Evolutionary conservation across 2,113 vertebrate genomes (phyloP).

Genomic region (Myrmecobius fasciatus): DNA sequence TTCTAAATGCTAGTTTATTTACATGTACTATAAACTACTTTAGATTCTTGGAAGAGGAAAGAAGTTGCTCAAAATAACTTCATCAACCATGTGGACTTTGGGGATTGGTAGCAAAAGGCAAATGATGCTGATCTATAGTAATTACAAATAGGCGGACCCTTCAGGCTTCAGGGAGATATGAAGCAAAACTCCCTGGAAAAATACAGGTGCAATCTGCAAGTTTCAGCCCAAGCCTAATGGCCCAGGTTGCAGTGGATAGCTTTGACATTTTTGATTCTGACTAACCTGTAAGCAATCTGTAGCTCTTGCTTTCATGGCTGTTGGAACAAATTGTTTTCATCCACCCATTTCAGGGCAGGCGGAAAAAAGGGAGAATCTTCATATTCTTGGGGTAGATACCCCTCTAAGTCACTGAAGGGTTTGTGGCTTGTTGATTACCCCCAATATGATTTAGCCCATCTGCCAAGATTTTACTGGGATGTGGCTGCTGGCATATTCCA

Average conservation of each 20-base stretch:
- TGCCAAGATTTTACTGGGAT: neutral
- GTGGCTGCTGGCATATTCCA: neutral
- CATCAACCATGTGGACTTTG: neutral
- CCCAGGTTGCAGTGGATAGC: neutral
- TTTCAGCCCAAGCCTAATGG: neutral
- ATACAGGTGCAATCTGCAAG: neutral
- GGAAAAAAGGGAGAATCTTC: no score
- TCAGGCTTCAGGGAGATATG: neutral
- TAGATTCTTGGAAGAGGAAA: neutral
- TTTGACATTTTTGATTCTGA: neutral
- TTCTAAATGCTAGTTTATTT: neutral
- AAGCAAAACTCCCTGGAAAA: neutral
- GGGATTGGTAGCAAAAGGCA: neutral
- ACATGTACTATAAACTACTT: neutral
- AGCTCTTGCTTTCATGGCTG: neutral
- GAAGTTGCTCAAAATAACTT: neutral
- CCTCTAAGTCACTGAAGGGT: neutral
- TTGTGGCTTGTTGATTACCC: neutral
- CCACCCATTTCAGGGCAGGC: no score
- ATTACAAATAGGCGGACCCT: neutral
- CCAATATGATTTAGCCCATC: neutral
- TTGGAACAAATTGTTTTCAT: neutral
- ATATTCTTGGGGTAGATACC: neutral
- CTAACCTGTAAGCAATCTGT: neutral
- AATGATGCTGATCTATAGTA: neutral